These are phyloP conservation scores for Aptenodytes forsteri DNA, from an alignment of 2,113 vertebrate genomes.

Conservation along the genomic window DNA sequence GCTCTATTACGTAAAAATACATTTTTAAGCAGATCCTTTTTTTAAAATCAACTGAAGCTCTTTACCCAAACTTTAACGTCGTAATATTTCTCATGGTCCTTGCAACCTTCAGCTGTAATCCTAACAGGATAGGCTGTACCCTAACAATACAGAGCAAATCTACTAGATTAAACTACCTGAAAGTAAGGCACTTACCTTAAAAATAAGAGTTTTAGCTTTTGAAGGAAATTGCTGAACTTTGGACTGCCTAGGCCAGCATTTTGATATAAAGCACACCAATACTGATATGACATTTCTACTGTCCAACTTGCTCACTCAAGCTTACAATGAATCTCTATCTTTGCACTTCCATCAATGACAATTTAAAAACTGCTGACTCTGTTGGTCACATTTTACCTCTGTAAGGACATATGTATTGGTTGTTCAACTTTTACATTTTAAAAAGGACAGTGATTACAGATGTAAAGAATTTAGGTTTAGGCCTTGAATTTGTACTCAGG, in stretches of 20 bases:
- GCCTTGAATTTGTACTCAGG: neutral
- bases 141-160: neutral
- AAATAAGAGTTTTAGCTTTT: neutral
- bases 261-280: neutral
- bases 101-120: neutral
- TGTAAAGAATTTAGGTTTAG: neutral
- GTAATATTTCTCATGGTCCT: neutral
- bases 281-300: neutral
- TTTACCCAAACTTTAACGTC: neutral
- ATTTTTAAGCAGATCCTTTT: neutral
- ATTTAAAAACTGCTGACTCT: slow-evolving; percentile 1
- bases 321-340: neutral
- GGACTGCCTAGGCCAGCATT: neutral
- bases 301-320: neutral
- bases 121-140: neutral
- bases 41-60: neutral
- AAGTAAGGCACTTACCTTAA: neutral
- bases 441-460: neutral
- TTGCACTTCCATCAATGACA: neutral
- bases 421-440: neutral
- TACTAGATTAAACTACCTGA: neutral
- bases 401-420: neutral
- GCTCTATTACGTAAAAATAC: neutral
- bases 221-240: neutral
- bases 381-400: neutral